phyloP scores from a whole-genome alignment of 1,140 invertebrate species.

The Pseudachorutes palmiensis region DNA sequence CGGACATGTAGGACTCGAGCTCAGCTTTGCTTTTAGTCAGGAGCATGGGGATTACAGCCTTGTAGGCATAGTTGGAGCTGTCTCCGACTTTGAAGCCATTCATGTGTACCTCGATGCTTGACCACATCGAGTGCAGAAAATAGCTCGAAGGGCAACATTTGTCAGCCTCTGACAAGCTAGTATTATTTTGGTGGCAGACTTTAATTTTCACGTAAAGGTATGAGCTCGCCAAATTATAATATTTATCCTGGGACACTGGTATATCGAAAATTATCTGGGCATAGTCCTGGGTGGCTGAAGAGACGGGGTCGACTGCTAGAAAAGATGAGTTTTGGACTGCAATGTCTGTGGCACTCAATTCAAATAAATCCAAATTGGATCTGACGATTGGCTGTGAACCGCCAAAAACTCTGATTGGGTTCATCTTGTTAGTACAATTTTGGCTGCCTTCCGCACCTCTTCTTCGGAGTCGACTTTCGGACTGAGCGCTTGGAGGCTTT shows the following conservation, averaged over 20 bases:
- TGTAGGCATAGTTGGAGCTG: not conserved
- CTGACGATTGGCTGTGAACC: not conserved
- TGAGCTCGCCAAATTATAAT: not conserved
- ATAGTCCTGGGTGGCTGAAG: not conserved
- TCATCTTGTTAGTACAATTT: not conserved
- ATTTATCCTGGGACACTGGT: not conserved
- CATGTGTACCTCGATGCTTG: not conserved
- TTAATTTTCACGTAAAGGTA: not conserved
- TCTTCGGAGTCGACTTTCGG: not conserved
- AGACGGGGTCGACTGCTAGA: not conserved
- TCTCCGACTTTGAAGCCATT: not conserved
- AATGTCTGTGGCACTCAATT: not conserved
- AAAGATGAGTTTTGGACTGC: not conserved
- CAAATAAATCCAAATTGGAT: not conserved
- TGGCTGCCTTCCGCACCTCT: too few relatives aligned
- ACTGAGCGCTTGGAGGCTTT: not conserved
- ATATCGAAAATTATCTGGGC: not conserved
- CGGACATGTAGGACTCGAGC: not conserved
- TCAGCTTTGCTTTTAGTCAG: not conserved
- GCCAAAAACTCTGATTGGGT: not conserved
- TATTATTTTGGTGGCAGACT: not conserved
- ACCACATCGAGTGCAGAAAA: not conserved
- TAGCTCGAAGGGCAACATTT: not conserved
- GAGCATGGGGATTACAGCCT: not conserved
- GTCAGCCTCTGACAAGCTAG: not conserved